phyloP scores from a whole-genome alignment of 1,140 invertebrate genomes.

The Eueides isabella region DNA sequence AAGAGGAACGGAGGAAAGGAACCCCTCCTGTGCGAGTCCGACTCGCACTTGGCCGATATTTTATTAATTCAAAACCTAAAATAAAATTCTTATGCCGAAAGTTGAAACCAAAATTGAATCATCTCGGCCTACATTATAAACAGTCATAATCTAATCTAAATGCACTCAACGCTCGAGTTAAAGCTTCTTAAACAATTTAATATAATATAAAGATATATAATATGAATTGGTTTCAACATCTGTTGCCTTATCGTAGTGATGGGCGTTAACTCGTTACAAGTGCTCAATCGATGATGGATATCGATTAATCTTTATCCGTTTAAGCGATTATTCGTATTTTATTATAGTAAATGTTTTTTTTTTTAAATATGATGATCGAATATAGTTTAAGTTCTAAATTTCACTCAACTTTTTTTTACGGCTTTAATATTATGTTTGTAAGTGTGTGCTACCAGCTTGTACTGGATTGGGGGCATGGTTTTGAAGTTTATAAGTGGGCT shows the following conservation, averaged over 20 bases:
- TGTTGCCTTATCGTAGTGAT: slow-evolving; percentile 10
- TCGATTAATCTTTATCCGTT: slow-evolving; percentile 1
- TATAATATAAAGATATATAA: slow-evolving; percentile 2
- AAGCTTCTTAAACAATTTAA: slow-evolving; percentile 8
- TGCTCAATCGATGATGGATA: slow-evolving; percentile 11
- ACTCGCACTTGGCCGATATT: too few species aligned
- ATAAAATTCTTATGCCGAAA: not conserved
- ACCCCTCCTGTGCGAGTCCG: too few species aligned
- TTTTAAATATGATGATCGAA: not conserved
- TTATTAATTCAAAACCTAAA: too few species aligned
- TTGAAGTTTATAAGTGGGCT: too few species aligned
- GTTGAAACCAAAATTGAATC: not conserved
- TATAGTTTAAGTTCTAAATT: too few species aligned
- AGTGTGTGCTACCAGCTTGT: too few species aligned
- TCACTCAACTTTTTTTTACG: too few species aligned
- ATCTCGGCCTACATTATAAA: slow-evolving; percentile 3
- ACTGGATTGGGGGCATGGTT: too few species aligned
- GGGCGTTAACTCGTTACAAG: not conserved
- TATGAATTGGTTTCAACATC: slow-evolving; percentile 6
- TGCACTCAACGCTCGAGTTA: slow-evolving; percentile 9
- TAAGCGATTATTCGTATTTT: not conserved
- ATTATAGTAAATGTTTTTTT: not conserved
- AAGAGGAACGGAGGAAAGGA: too few species aligned
- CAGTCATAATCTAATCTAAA: slow-evolving; percentile 8
- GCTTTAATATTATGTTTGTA: too few species aligned